phyloP scores from a whole-genome alignment of 2,113 vertebrate species.

The Lota lota region DNA sequence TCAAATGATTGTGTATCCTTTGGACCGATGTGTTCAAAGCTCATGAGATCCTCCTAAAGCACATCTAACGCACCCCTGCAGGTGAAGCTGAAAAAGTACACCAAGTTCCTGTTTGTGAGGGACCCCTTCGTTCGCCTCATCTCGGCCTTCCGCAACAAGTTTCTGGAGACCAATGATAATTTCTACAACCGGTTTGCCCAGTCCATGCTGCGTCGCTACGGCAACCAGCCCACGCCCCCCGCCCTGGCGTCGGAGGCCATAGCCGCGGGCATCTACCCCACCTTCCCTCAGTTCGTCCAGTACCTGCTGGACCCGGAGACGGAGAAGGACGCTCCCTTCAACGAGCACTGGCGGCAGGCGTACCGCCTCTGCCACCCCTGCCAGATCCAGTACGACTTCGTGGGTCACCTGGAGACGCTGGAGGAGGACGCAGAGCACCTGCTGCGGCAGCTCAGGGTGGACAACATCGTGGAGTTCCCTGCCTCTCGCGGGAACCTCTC shows the following conservation, averaged over 20 bases:
- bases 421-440: constrained; percentile 89
- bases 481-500: constrained; percentile 86
- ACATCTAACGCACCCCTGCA: constrained; percentile 67
- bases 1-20: no score
- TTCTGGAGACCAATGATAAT: constrained; percentile 87
- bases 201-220: constrained; percentile 85
- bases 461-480: constrained; percentile 88
- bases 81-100: constrained; percentile 94
- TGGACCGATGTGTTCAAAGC: no score
- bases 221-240: constrained; percentile 82
- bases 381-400: constrained; percentile 97
- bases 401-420: constrained; percentile 92
- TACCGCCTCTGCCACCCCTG: constrained; percentile 95
- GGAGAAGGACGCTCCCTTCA: constrained; percentile 87
- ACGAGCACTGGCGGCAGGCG: constrained; percentile 95
- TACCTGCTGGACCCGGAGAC: constrained; percentile 93
- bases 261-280: constrained; percentile 78
- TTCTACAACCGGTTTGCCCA: constrained; percentile 88
- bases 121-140: constrained; percentile 97
- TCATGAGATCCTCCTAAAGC: no score
- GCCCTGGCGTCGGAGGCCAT: constrained; percentile 84
- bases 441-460: constrained; percentile 85
- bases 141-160: constrained; percentile 96
- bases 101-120: constrained; percentile 94
- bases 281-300: constrained; percentile 91